Evolutionary conservation across 2,113 vertebrate genomes (phyloP).

Genomic region (Nycticryphes semicollaris): DNA sequence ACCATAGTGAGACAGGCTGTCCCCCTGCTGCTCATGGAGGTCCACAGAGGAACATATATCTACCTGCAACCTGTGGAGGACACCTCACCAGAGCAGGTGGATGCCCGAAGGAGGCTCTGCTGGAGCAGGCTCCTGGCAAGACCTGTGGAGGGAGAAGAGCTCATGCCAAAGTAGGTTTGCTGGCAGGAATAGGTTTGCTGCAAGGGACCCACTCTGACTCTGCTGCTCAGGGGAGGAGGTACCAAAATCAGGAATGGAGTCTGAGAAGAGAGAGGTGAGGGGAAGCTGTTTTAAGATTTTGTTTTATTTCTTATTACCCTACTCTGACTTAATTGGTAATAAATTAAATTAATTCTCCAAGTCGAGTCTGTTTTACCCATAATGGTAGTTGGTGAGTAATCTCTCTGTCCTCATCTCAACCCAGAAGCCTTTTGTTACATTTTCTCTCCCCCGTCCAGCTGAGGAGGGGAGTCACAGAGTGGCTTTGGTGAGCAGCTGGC

Average conservation of each 20-base stretch:
- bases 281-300: not conserved
- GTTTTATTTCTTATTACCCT: not conserved
- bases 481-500: not conserved
- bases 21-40: not conserved
- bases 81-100: not conserved
- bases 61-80: not conserved
- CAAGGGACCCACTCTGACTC: not conserved
- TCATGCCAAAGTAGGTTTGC: not conserved
- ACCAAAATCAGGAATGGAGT: not conserved
- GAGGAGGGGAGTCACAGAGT: not conserved
- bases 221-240: not conserved
- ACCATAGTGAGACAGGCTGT: not conserved
- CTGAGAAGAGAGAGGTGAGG: not conserved
- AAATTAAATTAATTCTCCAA: not conserved
- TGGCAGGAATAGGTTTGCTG: not conserved
- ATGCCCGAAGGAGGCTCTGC: not conserved
- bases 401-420: not conserved
- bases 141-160: not conserved
- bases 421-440: no score
- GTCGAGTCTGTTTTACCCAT: not conserved
- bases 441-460: not conserved
- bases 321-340: not conserved
- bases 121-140: not conserved
- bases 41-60: not conserved
- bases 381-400: not conserved